Base-by-base conservation (phyloP, 2,888 invertebrate genomes). In the Cremastinae sp. region DNA sequence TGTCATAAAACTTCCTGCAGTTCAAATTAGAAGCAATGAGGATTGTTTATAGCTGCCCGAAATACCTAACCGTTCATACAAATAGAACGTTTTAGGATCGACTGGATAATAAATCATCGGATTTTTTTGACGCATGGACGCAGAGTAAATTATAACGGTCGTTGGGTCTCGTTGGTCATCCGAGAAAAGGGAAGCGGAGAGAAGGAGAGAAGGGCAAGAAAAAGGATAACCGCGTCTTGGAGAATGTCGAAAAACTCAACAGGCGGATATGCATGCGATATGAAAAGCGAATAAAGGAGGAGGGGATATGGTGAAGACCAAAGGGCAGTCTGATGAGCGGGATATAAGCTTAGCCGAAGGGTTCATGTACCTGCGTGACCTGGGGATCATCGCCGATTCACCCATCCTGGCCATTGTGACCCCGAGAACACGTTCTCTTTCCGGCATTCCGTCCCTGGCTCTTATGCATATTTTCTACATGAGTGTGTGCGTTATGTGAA, bases 291-390 rank as follows among this genome's bases (percentile, higher is more conserved):
- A 41, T 59, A 38, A n/a, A n/a, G n/a, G n/a, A n/a, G 51, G 20
- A 65, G 28, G 58, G 38, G 18, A 47, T 28, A 28, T 28, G 28
- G 28, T n/a, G 14, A 12, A 9, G 66, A 80, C 80, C 79, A 78
- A 70, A 82, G 83, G 84, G 79, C 84, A 86, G 87, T 87, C 86
- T 87, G 87, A 85, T 78, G 81, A 84, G 77, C 68, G 62, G 72
- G 53, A 66, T 54, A 77, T 28, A 72, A 22, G 75, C 65, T 70
- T 53, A 71, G 68, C 49, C 43, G 80, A 86, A 84, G 86, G 88
- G 86, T 88, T 84, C 76, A 85, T 86, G 84, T 88, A 88, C 88
- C 88, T 88, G 88, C 84, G 74, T 85, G 88, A 86, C 88, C 84
- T 76, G 69, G 78, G 78, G 79, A 79, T 79, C 83, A 74, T 77